These are phyloP conservation scores for Pseudomyrmex gracilis DNA, from an alignment of 1,140 invertebrate species.

Conservation along the genomic window DNA sequence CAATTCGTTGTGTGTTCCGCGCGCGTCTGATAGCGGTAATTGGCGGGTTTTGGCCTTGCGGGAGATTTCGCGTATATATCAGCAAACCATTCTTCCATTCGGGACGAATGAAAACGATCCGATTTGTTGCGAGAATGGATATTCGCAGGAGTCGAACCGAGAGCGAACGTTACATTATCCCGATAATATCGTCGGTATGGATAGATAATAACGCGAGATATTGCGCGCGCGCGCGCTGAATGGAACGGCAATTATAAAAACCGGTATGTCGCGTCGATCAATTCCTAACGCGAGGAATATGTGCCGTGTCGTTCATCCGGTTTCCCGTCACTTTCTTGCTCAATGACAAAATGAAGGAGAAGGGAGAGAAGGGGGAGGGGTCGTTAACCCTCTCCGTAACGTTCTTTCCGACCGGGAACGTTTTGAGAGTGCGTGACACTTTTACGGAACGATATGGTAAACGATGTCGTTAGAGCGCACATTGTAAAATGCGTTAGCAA, in stretches of 20 bases:
- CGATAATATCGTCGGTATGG: too few species aligned
- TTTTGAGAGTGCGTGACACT: conserved; percentile 50
- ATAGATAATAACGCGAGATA: conserved; percentile 16
- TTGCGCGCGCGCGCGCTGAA: not conserved
- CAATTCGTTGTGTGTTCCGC: conserved; percentile 23
- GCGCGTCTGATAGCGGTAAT: conserved; percentile 19
- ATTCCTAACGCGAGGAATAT: conserved; percentile 19
- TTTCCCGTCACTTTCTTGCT: conserved; percentile 53
- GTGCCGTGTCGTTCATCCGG: not conserved
- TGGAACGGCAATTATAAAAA: conserved; percentile 23
- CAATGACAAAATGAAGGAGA: not conserved
- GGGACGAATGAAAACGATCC: not conserved
- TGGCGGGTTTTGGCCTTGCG: not conserved
- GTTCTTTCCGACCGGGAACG: not conserved
- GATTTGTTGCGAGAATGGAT: not conserved
- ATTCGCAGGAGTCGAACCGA: not conserved
- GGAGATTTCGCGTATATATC: conserved; percentile 13
- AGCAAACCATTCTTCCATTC: not conserved
- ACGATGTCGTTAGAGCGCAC: conserved; percentile 40
- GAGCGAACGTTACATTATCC: conserved; percentile 5
- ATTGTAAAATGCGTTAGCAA: conserved; percentile 9
- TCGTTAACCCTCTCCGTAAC: conserved; percentile 23
- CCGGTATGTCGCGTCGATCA: not conserved
- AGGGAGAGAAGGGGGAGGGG: not conserved
- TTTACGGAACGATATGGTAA: conserved; percentile 17